Percentiles rank a stretch among this genome's conserved stretches.
phyloP scores from a whole-genome alignment of 2,797 vertebrate genomes.

The Lacerta agilis region DNA sequence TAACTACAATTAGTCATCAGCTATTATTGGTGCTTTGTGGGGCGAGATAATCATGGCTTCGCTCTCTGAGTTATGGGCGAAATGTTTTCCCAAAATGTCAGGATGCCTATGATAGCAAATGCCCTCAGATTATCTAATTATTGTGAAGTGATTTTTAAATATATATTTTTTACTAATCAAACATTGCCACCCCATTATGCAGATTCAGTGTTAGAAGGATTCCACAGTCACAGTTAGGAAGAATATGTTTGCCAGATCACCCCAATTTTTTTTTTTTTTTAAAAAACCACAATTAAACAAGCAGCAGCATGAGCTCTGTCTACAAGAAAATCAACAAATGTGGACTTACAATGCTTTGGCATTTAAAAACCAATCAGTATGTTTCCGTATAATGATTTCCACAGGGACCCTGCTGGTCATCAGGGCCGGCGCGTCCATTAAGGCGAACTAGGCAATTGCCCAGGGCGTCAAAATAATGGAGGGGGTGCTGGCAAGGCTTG shows the following conservation, averaged over 20 bases:
- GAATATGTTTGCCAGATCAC: not conserved
- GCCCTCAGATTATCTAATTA: not conserved
- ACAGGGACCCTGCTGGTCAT: not conserved
- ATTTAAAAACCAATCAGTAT: not conserved
- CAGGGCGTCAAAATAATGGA: too few species aligned
- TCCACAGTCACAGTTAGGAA: not conserved
- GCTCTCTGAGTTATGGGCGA: not conserved
- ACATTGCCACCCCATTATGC: not conserved
- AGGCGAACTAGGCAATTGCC: too few species aligned
- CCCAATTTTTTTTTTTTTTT: too few species aligned
- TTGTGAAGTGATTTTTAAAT: not conserved
- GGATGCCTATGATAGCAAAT: not conserved
- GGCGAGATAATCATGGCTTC: not conserved
- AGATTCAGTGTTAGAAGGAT: not conserved
- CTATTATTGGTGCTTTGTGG: conserved; percentile 24
- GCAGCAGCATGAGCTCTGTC: not conserved
- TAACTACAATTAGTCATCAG: conserved; percentile 29
- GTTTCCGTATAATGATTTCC: not conserved
- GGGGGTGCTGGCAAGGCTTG: too few species aligned
- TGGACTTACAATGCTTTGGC: not conserved
- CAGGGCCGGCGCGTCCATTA: too few species aligned
- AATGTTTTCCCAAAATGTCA: not conserved
- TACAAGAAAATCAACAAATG: not conserved
- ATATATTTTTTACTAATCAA: not conserved
- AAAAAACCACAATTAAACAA: not conserved